Base-by-base conservation (phyloP, 1,140 invertebrate genomes). In the Homalodisca vitripennis region DNA sequence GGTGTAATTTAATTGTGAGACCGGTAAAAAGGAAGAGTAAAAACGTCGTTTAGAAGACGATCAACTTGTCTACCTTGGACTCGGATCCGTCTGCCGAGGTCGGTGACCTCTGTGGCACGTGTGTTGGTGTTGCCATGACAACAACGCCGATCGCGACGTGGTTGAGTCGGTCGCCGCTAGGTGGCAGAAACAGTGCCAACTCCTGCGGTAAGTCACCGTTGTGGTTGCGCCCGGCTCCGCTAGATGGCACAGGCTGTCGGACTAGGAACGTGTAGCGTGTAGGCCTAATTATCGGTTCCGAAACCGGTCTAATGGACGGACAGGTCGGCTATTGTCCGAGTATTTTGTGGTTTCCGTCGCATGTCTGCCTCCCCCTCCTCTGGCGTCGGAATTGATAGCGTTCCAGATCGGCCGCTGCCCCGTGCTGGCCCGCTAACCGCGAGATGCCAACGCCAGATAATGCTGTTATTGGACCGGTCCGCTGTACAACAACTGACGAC, bases 1-100 rank as follows among this genome's bases (percentile, higher is more conserved):
- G 75, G 73, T 27, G 70, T 41, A 67, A 17, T 55, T 20, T 55
- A 55, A 20, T 55, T 55, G n/a, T n/a, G 34, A 41, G 34, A 10
- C 34, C 17, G 34, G 17, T 41, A 41, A 41, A 41, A 41, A 41
- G 34, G 17, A 41, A 41, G 34, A 41, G n/a, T n/a, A n/a, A n/a
- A 41, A 41, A 41, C 34, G 34, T 41, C 34, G 17, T 41, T 41
- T 41, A 41, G 17, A 41, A 10, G 34, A 6, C 34, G 6, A 17
- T 41, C 34, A 41, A 41, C 34, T 17, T 10, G 34, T 41, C 17
- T 41, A 17, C 34, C 34, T 41, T 41, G 34, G 34, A 41, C 17
- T 6, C 34, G 17, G 34, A n/a, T 41, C 6, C 34, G 34, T 41
- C 34, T 41, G 34, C 6, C 6, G 6, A 17, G 34, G 34, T 41